These are phyloP conservation scores for Triops longicaudatus DNA, from an alignment of 1,140 invertebrate genomes.

Conservation along the genomic window DNA sequence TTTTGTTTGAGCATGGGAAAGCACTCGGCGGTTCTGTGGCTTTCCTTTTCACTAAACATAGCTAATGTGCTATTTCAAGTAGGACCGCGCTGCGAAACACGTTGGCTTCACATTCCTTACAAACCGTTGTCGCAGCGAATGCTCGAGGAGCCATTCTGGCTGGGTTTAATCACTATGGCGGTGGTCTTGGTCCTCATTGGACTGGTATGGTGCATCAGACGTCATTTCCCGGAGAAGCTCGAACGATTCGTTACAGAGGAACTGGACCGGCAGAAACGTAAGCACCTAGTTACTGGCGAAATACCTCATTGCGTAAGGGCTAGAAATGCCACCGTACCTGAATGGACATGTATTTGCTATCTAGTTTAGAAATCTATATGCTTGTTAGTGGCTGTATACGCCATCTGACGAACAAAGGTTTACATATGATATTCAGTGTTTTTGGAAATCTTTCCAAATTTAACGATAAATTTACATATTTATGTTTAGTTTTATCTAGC, in stretches of 20 bases:
- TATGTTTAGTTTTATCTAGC: too few relatives aligned
- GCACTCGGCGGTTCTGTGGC: background rate
- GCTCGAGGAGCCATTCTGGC: conserved; percentile 73
- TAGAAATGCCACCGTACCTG: too few relatives aligned
- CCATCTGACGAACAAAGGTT: too few relatives aligned
- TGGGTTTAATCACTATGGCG: conserved; percentile 67
- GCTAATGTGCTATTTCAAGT: conserved; percentile 21
- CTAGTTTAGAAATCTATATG: too few relatives aligned
- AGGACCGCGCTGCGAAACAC: conserved; percentile 50
- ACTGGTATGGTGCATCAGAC: conserved; percentile 65
- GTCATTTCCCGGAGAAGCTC: conserved; percentile 72
- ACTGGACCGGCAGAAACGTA: conserved; percentile 45
- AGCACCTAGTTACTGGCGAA: background rate
- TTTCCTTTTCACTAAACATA: conserved; percentile 19
- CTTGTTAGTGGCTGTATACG: too few relatives aligned
- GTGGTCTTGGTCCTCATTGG: conserved; percentile 62
- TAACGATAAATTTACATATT: too few relatives aligned
- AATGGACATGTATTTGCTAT: too few relatives aligned
- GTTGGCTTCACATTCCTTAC: conserved; percentile 55
- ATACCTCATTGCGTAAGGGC: too few relatives aligned
- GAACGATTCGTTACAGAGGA: conserved; percentile 71
- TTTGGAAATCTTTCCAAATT: too few relatives aligned
- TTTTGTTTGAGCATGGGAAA: background rate
- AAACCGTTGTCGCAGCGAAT: conserved; percentile 61
- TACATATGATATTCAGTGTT: too few relatives aligned